Evolutionary conservation across 2,888 invertebrate genomes (phyloP).

Genomic region (Drosophila dives): DNA sequence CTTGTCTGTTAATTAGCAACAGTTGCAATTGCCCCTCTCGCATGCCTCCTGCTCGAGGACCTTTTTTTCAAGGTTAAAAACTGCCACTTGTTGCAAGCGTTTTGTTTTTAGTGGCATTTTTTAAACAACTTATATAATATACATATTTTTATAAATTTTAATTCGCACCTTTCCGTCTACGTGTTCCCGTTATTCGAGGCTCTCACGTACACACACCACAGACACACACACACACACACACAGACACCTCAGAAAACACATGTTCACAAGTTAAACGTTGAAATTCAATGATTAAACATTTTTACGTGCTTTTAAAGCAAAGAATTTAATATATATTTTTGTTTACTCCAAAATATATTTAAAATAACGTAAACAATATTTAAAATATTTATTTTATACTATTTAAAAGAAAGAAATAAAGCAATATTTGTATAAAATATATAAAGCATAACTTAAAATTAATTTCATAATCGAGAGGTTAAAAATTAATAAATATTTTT

Average conservation of each 20-base stretch:
- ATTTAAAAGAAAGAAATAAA: not conserved
- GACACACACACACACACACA: not conserved
- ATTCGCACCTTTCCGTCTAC: not conserved
- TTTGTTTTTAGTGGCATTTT: not conserved
- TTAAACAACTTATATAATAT: not conserved
- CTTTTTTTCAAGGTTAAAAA: slow-evolving; percentile 27
- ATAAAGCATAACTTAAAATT: not conserved
- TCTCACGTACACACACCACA: not conserved
- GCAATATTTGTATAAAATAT: not conserved
- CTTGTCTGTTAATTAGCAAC: slow-evolving; percentile 55
- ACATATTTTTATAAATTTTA: not conserved
- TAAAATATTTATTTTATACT: not conserved
- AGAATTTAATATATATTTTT: not conserved
- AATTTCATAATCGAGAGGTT: not conserved
- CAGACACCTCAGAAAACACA: not conserved
- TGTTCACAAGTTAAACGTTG: slow-evolving; percentile 1
- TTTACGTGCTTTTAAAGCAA: not conserved
- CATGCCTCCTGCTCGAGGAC: slow-evolving; percentile 26
- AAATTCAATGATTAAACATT: not conserved
- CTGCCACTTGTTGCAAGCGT: slow-evolving; percentile 47
- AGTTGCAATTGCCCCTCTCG: slow-evolving; percentile 41
- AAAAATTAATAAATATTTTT: not conserved
- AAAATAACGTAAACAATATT: not conserved
- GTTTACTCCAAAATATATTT: not conserved
- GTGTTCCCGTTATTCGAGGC: not conserved